A percentile compares a stretch with the other conserved stretches of the same genome.
Conservation (phyloP, 2,888 invertebrate species). For the Pherbina coryleti region DNA sequence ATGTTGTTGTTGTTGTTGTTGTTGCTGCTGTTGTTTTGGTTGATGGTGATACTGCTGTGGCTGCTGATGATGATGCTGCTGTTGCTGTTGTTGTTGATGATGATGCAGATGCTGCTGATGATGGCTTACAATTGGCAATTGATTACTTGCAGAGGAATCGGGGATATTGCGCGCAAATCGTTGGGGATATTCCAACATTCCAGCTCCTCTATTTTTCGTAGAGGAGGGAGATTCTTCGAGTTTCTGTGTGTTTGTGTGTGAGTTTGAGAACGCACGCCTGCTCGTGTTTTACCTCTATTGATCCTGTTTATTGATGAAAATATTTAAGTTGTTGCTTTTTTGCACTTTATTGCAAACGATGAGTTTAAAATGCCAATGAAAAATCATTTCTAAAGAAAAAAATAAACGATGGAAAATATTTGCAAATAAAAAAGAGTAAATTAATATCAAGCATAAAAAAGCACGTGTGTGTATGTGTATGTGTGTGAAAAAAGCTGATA, state of each 20-base stretch:
- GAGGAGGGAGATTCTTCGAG: conserved; percentile 44
- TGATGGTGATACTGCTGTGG: conserved; percentile 48
- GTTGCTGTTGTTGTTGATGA: conserved; percentile 58
- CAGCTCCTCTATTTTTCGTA: conserved; percentile 55
- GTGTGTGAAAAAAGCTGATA: conserved; percentile 10
- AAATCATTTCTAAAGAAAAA: conserved; percentile 50
- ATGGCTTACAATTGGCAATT: conserved; percentile 40
- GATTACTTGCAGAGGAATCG: conserved; percentile 70
- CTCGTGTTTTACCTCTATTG: neutral
- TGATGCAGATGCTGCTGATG: conserved; percentile 47
- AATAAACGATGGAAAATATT: conserved; percentile 40
- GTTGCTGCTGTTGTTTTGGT: conserved; percentile 57
- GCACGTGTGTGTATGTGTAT: conserved; percentile 19
- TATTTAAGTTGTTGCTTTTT: conserved; percentile 11
- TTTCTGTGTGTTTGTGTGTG: neutral
- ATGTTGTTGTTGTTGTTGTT: conserved; percentile 58
- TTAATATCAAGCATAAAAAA: conserved; percentile 50
- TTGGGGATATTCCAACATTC: conserved; percentile 71
- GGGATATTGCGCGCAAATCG: conserved; percentile 81
- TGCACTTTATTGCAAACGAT: conserved; percentile 9
- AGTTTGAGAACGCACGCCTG: neutral
- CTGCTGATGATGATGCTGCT: conserved; percentile 58
- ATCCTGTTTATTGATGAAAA: conserved; percentile 16
- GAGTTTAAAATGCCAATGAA: conserved; percentile 50
- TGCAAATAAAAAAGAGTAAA: conserved; percentile 40